A percentile compares a stretch with the other conserved stretches of the same genome.
Evolutionary conservation across 2,888 invertebrate genomes (phyloP).

Genomic region (Acanthococcus lagerstroemiae): DNA sequence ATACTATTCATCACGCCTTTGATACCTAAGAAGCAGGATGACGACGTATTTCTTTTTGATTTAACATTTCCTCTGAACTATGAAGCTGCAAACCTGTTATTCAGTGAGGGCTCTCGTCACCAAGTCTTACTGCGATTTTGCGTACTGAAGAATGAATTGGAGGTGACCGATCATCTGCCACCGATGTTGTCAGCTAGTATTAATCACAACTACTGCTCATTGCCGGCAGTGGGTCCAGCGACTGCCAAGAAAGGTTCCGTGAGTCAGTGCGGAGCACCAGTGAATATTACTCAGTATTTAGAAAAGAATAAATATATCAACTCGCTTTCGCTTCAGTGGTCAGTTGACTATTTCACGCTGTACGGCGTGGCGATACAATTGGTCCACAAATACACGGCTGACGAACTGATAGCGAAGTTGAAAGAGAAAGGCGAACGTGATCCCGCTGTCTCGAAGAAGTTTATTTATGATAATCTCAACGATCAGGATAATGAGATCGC

Average conservation of each 20-base stretch:
- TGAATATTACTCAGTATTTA: conserved; percentile 5
- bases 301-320: conserved; percentile 1
- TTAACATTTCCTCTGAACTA: neutral
- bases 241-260: neutral
- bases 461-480: conserved; percentile 9
- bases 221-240: neutral
- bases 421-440: conserved; percentile 12
- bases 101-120: neutral
- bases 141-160: conserved; percentile 1
- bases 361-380: conserved; percentile 8
- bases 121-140: conserved; percentile 7
- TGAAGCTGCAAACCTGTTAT: neutral
- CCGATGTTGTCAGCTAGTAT: neutral
- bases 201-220: conserved; percentile 14
- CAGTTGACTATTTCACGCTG: neutral
- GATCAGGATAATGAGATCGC: conserved; percentile 37
- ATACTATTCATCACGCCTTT: conserved; percentile 7
- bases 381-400: neutral
- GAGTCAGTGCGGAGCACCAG: conserved; percentile 5
- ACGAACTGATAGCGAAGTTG: conserved; percentile 13
- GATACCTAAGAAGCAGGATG: conserved; percentile 1
- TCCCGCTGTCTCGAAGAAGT: conserved; percentile 11
- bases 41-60: conserved; percentile 3
- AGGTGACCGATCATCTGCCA: conserved; percentile 10
- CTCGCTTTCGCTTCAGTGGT: conserved; percentile 11